Percentiles rank a stretch among this genome's conserved stretches.
Evolutionary conservation across 2,888 invertebrate species (phyloP).

Genomic region (Synanthedon formicaeformis): DNA sequence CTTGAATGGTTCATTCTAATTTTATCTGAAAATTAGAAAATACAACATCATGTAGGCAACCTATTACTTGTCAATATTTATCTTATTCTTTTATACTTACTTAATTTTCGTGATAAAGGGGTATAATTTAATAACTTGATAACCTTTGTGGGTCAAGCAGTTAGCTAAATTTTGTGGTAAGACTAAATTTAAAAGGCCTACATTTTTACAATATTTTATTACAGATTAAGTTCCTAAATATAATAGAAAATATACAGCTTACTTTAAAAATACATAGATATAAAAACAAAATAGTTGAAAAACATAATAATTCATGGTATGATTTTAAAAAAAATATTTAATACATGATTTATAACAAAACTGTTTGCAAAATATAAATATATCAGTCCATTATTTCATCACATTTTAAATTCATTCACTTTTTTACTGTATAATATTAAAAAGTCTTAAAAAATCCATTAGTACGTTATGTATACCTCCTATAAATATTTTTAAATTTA

Average conservation of each 20-base stretch:
- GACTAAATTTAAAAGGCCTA: too few species aligned
- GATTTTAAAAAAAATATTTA: constrained; percentile 30
- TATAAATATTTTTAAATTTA: constrained; percentile 4
- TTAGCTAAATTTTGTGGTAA: too few species aligned
- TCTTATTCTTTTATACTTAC: neutral
- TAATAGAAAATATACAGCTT: constrained; percentile 7
- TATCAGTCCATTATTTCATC: constrained; percentile 53
- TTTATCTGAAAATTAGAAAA: neutral
- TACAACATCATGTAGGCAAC: too few species aligned
- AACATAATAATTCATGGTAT: constrained; percentile 31
- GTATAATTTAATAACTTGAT: too few species aligned
- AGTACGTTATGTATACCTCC: constrained; percentile 18
- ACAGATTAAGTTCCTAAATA: constrained; percentile 14
- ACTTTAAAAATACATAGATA: constrained; percentile 17
- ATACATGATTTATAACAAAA: constrained; percentile 11
- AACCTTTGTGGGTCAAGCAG: too few species aligned
- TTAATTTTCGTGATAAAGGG: neutral
- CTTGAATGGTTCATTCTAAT: constrained; percentile 15
- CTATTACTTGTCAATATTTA: neutral
- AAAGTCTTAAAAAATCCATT: constrained; percentile 31
- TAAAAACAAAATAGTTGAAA: constrained; percentile 13
- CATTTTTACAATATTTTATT: constrained; percentile 48
- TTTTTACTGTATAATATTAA: constrained; percentile 11
- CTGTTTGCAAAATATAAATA: constrained; percentile 20
- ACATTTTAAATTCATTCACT: constrained; percentile 46